Conservation (phyloP, 2,797 vertebrate species). For the Erethizon dorsatum region DNA sequence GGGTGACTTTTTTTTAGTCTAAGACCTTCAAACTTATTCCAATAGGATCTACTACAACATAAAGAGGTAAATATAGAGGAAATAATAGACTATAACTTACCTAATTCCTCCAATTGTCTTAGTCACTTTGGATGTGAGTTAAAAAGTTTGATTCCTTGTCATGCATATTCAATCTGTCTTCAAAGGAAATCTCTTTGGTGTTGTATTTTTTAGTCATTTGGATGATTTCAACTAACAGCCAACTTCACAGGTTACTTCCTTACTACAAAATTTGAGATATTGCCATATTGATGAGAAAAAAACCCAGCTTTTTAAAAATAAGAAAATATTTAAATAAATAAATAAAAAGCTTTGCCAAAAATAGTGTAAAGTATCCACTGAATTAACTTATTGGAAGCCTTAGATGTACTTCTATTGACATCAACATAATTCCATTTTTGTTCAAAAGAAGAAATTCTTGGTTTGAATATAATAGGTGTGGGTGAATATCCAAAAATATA, state of each 20-base stretch:
- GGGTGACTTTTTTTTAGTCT: not conserved
- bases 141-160: not conserved
- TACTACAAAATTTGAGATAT: slow-evolving; percentile 22
- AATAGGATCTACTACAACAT: not conserved
- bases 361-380: not conserved
- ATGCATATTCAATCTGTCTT: not conserved
- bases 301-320: not conserved
- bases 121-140: not conserved
- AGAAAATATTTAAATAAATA: not conserved
- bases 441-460: slow-evolving; percentile 40
- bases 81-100: not conserved
- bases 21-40: not conserved
- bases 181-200: not conserved
- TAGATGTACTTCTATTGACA: slow-evolving; percentile 37
- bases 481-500: not conserved
- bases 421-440: slow-evolving; percentile 45
- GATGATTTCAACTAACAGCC: not conserved
- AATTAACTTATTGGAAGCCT: slow-evolving; percentile 33
- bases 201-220: not conserved
- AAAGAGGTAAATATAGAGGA: not conserved
- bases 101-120: not conserved
- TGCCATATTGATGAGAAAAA: not conserved
- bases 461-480: not conserved
- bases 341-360: not conserved
- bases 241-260: slow-evolving; percentile 31